A percentile compares a stretch with the other conserved stretches of the same genome.
Evolutionary conservation across 1,140 invertebrate genomes (phyloP).

Genomic region (Drosophila asahinai): DNA sequence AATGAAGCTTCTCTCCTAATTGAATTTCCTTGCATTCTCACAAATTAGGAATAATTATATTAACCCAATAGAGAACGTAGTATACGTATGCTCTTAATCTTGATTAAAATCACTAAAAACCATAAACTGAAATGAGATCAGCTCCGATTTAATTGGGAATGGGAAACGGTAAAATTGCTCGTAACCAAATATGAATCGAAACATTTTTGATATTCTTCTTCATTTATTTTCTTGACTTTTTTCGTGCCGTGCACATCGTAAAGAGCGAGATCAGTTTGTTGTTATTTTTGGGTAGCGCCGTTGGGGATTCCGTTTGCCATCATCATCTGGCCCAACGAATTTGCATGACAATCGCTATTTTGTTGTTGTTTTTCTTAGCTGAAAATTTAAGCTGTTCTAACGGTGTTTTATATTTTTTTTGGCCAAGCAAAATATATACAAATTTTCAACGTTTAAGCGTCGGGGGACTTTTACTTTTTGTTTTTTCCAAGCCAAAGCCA

Average conservation of each 20-base stretch:
- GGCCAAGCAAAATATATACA: constrained; percentile 6
- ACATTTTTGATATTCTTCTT: background rate
- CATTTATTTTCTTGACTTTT: background rate
- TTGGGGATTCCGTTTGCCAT: constrained; percentile 48
- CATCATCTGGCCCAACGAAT: constrained; percentile 23
- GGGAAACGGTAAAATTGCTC: constrained; percentile 18
- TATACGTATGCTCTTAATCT: background rate
- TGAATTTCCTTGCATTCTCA: background rate
- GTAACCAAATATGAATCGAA: constrained; percentile 6
- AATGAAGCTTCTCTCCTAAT: background rate
- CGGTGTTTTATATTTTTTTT: constrained; percentile 48
- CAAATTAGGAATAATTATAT: background rate
- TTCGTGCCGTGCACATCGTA: constrained; percentile 30
- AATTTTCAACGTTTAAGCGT: background rate
- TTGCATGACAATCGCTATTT: constrained; percentile 14
- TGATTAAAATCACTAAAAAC: background rate
- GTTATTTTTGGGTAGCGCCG: constrained; percentile 42
- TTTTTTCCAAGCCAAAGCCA: constrained; percentile 24
- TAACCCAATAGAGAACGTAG: background rate
- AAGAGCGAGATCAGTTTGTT: constrained; percentile 26
- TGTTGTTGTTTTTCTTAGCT: background rate
- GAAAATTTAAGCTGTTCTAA: constrained; percentile 58
- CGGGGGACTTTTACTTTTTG: constrained; percentile 64
- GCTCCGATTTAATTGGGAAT: background rate
- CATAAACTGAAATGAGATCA: constrained; percentile 3